phyloP scores from a whole-genome alignment of 2,888 invertebrate genomes.

The Cryptus armator region DNA sequence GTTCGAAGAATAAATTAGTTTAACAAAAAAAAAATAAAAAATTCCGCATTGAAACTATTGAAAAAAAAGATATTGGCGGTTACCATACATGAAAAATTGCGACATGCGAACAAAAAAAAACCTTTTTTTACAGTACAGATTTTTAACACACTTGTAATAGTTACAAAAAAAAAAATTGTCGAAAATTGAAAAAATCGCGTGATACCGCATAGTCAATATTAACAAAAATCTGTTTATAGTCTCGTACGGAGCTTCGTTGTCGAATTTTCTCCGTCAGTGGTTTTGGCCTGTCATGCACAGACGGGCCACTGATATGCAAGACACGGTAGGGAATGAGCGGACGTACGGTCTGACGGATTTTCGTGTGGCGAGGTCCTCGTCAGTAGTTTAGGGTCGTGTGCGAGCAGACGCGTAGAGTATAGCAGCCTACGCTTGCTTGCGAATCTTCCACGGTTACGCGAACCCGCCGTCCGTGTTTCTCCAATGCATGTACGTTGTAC shows the following conservation, averaged over 20 bases:
- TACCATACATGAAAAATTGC: no score
- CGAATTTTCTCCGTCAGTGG: slow-evolving; percentile 48
- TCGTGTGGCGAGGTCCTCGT: slow-evolving; percentile 41
- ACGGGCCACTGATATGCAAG: slow-evolving; percentile 20
- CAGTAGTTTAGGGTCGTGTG: slow-evolving; percentile 58
- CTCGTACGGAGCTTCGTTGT: background rate
- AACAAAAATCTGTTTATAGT: background rate
- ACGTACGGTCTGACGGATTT: slow-evolving; percentile 61
- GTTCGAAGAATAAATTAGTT: background rate
- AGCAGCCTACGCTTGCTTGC: slow-evolving; percentile 42
- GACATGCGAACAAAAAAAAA: no score
- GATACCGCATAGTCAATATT: background rate
- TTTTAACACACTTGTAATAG: no score
- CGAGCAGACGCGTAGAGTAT: slow-evolving; percentile 44
- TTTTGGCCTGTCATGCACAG: slow-evolving; percentile 54
- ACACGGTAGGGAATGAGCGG: slow-evolving; percentile 25
- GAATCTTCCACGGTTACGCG: slow-evolving; percentile 58
- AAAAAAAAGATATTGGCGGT: no score
- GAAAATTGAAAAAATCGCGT: background rate
- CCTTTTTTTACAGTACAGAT: no score
- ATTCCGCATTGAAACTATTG: no score
- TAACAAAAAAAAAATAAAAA: no score
- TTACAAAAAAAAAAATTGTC: no score
- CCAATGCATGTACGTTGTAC: slow-evolving; percentile 31
- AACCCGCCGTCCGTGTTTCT: slow-evolving; percentile 45